Evolutionary conservation across 2,113 vertebrate genomes (phyloP).

Genomic region (Variabilichromis moorii): DNA sequence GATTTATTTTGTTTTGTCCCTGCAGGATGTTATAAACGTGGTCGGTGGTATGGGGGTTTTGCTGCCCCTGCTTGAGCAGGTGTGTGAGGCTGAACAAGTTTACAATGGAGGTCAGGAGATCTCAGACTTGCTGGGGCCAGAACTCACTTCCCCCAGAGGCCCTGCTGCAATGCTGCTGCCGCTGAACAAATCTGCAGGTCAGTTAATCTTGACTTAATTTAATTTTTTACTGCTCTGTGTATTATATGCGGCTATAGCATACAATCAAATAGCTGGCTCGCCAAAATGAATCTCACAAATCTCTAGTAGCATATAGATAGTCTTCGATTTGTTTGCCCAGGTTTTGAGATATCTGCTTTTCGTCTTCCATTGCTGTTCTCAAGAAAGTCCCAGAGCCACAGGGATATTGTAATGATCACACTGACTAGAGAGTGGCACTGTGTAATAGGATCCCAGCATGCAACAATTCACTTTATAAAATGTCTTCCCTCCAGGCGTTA

Average conservation of each 20-base stretch:
- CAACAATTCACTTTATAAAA: neutral
- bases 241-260: neutral
- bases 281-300: neutral
- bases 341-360: neutral
- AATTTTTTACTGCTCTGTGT: neutral
- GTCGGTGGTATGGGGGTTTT: slow-evolving; percentile 86
- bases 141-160: slow-evolving; percentile 80
- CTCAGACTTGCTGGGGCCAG: slow-evolving; percentile 84
- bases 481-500: neutral
- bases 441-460: neutral
- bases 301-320: neutral
- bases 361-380: neutral
- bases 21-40: slow-evolving; percentile 88
- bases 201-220: neutral
- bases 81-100: slow-evolving; percentile 72
- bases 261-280: neutral
- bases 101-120: slow-evolving; percentile 74
- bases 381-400: neutral
- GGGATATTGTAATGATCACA: neutral
- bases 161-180: slow-evolving; percentile 82
- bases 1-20: neutral
- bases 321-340: neutral
- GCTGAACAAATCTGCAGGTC: slow-evolving; percentile 83
- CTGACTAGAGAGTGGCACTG: neutral
- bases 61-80: slow-evolving; percentile 86